Evolutionary conservation across 2,113 vertebrate species (phyloP).

Genomic region (Athene cunicularia): DNA sequence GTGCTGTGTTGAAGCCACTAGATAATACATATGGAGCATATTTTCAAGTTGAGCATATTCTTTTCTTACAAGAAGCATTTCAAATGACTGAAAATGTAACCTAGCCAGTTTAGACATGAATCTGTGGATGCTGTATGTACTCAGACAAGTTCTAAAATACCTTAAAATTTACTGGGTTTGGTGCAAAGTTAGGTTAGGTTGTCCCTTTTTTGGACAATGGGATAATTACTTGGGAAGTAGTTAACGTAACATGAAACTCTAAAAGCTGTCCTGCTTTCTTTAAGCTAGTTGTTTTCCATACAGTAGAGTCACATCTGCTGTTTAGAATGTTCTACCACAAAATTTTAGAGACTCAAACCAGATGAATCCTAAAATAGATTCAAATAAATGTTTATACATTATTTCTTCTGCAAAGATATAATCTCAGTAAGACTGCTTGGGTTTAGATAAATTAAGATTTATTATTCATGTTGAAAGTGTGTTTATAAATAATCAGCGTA

Average conservation of each 20-base stretch:
- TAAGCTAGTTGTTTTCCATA: neutral
- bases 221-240: neutral
- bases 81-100: neutral
- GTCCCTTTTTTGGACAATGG: neutral
- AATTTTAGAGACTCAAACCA: neutral
- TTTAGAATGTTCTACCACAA: neutral
- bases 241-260: neutral
- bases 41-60: neutral
- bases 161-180: neutral
- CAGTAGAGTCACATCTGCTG: neutral
- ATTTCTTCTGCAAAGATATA: neutral
- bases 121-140: neutral
- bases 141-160: neutral
- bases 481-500: slow-evolving; percentile 46
- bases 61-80: neutral
- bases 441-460: neutral
- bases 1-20: neutral
- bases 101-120: neutral
- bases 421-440: neutral
- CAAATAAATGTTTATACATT: neutral
- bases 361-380: neutral
- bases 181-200: neutral
- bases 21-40: neutral
- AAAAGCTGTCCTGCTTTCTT: neutral
- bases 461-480: slow-evolving; percentile 29